These are phyloP conservation scores for Megalops atlanticus DNA, from an alignment of 2,113 vertebrate genomes.

Conservation along the genomic window DNA sequence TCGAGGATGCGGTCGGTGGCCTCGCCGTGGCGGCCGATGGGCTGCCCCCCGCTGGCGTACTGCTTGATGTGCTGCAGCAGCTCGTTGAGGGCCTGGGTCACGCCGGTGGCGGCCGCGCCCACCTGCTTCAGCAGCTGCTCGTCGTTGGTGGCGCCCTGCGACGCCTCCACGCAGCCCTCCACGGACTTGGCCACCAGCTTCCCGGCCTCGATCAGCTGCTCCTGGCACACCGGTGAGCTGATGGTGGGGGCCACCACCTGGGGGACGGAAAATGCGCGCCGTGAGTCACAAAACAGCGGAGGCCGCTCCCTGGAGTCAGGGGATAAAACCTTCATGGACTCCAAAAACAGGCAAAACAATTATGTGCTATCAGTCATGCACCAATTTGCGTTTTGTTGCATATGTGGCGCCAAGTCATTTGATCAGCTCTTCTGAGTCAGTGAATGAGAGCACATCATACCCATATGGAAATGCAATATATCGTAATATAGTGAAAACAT, in stretches of 20 bases:
- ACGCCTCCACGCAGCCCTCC: constrained; percentile 91
- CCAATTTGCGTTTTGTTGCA: no score
- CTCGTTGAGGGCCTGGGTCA: constrained; percentile 93
- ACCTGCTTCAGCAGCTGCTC: constrained; percentile 92
- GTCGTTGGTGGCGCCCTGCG: constrained; percentile 84
- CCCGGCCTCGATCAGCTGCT: constrained; percentile 91
- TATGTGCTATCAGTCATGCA: no score
- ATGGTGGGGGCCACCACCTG: constrained; percentile 97
- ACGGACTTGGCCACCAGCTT: constrained; percentile 94
- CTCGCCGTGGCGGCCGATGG: constrained; percentile 90
- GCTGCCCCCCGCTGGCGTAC: constrained; percentile 84
- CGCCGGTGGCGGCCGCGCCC: constrained; percentile 85
- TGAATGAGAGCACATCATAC: no score
- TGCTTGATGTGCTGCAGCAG: constrained; percentile 94
- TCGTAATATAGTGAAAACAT: no score
- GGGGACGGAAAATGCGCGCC: constrained; percentile 15
- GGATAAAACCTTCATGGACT: no score
- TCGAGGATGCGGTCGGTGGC: constrained; percentile 95
- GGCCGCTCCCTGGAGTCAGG: no score
- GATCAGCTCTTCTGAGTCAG: no score
- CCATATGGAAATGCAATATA: no score
- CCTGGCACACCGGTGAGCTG: constrained; percentile 93
- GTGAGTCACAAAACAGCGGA: no score
- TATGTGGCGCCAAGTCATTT: no score
- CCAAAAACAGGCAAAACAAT: no score